Evolutionary conservation across 1,140 invertebrate genomes (phyloP).

Genomic region (Drosophila hydei): DNA sequence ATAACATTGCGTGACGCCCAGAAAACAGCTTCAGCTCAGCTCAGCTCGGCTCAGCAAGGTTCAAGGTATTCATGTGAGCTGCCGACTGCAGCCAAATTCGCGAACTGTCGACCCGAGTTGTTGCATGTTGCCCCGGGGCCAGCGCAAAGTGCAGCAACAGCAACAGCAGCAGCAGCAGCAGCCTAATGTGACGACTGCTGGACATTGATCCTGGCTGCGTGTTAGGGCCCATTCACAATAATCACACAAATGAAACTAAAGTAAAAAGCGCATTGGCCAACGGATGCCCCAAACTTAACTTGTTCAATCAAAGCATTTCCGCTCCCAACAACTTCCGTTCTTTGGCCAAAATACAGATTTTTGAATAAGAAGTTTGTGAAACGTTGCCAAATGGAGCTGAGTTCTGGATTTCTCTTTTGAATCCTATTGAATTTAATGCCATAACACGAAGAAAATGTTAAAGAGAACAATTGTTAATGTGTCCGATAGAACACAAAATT

Average conservation of each 20-base stretch:
- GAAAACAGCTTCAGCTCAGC: background rate
- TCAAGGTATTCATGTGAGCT: slow-evolving; percentile 12
- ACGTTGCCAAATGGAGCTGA: background rate
- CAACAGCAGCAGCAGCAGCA: slow-evolving; percentile 25
- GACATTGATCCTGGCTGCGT: slow-evolving; percentile 59
- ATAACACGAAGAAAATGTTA: too few relatives aligned
- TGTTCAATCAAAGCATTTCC: slow-evolving; percentile 73
- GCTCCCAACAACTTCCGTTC: slow-evolving; percentile 46
- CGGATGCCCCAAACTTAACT: slow-evolving; percentile 15
- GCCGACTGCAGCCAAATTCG: slow-evolving; percentile 18
- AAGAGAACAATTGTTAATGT: too few relatives aligned
- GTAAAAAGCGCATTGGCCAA: background rate
- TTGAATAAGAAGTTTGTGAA: background rate
- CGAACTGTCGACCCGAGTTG: slow-evolving; percentile 1
- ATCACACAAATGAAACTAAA: too few relatives aligned
- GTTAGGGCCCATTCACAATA: slow-evolving; percentile 28
- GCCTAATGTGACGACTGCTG: slow-evolving; percentile 72
- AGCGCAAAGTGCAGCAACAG: slow-evolving; percentile 56
- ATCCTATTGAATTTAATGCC: too few relatives aligned
- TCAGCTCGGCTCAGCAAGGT: background rate
- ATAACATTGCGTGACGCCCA: slow-evolving; percentile 57
- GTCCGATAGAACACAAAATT: too few relatives aligned
- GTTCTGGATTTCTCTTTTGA: too few relatives aligned
- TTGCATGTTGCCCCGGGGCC: slow-evolving; percentile 62
- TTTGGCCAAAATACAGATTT: background rate